Percentiles rank a stretch among this genome's conserved stretches.
Conservation (phyloP, 2,888 invertebrate species). For the Deroplatys truncata region DNA sequence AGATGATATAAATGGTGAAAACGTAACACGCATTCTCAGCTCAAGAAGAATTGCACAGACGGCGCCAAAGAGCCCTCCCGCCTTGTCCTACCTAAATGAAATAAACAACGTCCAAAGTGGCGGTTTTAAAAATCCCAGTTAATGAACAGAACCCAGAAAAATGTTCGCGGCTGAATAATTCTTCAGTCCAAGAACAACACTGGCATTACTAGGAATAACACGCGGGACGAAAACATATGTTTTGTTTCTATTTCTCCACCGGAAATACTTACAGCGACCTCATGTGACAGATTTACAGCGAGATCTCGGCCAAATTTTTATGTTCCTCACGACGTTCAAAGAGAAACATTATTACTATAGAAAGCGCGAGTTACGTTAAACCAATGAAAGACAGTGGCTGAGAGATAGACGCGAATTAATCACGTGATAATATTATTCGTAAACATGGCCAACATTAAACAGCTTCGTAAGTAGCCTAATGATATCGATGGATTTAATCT, state of each 20-base stretch:
- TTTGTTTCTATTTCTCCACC: not conserved
- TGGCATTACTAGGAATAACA: not conserved
- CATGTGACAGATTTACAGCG: not conserved
- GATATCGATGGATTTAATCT: no score
- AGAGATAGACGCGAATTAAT: no score
- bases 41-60: not conserved
- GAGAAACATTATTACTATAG: not conserved
- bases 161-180: not conserved
- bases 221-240: not conserved
- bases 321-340: not conserved
- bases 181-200: not conserved
- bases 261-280: not conserved
- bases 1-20: no score
- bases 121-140: not conserved
- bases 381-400: no score
- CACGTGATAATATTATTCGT: no score
- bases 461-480: no score
- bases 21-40: no score
- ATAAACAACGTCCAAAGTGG: not conserved
- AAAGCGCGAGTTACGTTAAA: not conserved
- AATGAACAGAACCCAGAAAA: not conserved
- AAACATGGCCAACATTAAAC: no score
- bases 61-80: not conserved
- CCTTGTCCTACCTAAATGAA: not conserved
- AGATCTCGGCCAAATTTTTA: not conserved